A percentile compares a stretch with the other conserved stretches of the same genome.
Conservation (phyloP, 2,797 vertebrate species). For the Labeo calbasu region DNA sequence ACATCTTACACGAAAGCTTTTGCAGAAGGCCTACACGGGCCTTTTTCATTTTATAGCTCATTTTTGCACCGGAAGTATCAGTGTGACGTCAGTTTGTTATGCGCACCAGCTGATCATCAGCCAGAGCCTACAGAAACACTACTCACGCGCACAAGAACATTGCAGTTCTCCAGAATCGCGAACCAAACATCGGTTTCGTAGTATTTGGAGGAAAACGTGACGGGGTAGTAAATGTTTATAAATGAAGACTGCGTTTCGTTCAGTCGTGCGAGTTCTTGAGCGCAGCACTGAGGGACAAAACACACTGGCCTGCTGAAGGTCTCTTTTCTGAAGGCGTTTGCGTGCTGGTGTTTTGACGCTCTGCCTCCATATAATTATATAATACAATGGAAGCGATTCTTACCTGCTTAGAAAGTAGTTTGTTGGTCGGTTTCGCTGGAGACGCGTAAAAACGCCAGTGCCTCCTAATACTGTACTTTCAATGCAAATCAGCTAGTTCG, state of each 20-base stretch:
- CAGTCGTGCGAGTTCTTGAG: background rate
- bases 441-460: background rate
- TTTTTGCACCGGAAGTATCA: slow-evolving; percentile 27
- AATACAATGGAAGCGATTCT: background rate
- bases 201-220: background rate
- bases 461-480: background rate
- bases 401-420: background rate
- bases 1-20: background rate
- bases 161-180: background rate
- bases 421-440: background rate
- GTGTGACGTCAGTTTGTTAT: slow-evolving; percentile 65
- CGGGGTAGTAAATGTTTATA: background rate
- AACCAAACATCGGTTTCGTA: background rate
- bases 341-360: slow-evolving; percentile 1
- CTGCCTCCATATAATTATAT: background rate
- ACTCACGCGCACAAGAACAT: background rate
- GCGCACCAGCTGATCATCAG: slow-evolving; percentile 72
- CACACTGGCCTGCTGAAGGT: slow-evolving; percentile 50
- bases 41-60: background rate
- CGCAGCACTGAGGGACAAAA: slow-evolving; percentile 48
- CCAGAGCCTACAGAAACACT: slow-evolving; percentile 3
- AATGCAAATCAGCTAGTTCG: slow-evolving; percentile 34
- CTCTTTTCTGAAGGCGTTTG: background rate
- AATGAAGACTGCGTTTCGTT: slow-evolving; percentile 12
- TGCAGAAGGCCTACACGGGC: background rate